Conservation (phyloP, 1,140 invertebrate species). For the Pseudoatta argentina region DNA sequence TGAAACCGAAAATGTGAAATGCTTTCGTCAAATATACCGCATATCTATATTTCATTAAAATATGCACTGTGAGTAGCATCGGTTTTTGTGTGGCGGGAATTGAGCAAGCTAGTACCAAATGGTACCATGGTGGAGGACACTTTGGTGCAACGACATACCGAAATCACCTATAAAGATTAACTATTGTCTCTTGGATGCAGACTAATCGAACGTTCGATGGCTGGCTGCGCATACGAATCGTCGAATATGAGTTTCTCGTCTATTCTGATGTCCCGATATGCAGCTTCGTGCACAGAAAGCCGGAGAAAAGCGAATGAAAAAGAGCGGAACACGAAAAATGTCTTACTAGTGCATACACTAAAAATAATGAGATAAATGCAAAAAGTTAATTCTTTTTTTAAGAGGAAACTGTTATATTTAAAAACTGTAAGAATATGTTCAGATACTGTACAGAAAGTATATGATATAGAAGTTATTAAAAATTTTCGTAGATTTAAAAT, state of each 20-base stretch:
- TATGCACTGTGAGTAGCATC: neutral
- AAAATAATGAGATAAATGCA: conserved; percentile 21
- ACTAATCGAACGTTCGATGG: conserved; percentile 61
- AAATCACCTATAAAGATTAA: conserved; percentile 61
- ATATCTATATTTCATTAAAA: conserved; percentile 21
- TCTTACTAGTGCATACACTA: conserved; percentile 18
- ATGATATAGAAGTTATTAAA: neutral
- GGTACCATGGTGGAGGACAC: neutral
- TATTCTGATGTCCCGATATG: conserved; percentile 64
- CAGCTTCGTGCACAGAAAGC: conserved; percentile 48
- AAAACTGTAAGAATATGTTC: neutral
- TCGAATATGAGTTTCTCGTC: conserved; percentile 70
- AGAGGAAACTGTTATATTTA: neutral
- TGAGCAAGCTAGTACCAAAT: conserved; percentile 20
- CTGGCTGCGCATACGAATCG: conserved; percentile 68
- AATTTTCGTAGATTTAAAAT: neutral
- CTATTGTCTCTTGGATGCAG: conserved; percentile 60
- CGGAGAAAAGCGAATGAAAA: conserved; percentile 39
- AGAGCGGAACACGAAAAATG: conserved; percentile 12
- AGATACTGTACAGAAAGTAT: neutral
- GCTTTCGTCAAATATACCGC: neutral
- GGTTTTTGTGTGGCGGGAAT: conserved; percentile 32
- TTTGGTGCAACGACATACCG: conserved; percentile 42
- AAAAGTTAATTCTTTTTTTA: neutral
- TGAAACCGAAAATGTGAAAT: neutral